Evolutionary conservation across 2,888 invertebrate species (phyloP).

Genomic region (Melieria omissa): DNA sequence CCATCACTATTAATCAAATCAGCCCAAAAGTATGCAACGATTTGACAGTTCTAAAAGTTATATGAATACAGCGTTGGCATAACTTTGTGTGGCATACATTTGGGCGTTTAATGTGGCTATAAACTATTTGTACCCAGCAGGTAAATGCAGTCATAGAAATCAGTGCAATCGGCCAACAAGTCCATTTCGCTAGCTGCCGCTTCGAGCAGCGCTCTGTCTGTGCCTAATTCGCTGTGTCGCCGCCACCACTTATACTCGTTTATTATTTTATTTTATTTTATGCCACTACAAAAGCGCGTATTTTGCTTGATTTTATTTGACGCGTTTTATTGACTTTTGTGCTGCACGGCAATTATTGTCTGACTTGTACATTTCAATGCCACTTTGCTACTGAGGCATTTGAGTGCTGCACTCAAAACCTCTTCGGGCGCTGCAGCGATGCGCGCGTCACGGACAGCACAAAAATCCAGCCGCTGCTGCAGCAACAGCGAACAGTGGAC

Average conservation of each 20-base stretch:
- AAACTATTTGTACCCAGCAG: slow-evolving; percentile 35
- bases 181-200: slow-evolving; percentile 48
- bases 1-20: no score
- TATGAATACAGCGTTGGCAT: no score
- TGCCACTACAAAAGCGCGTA: no score
- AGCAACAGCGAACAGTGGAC: slow-evolving; percentile 2
- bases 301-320: background rate
- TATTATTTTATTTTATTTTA: no score
- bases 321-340: background rate
- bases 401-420: background rate
- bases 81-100: no score
- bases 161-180: slow-evolving; percentile 53
- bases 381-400: slow-evolving; percentile 38
- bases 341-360: background rate
- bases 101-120: no score
- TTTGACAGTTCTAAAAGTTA: no score
- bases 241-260: no score
- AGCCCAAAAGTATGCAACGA: no score
- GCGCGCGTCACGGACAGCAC: slow-evolving; percentile 4
- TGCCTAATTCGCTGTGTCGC: no score
- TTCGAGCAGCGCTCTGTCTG: no score
- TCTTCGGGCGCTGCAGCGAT: slow-evolving; percentile 1
- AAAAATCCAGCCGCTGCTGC: slow-evolving; percentile 9
- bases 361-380: slow-evolving; percentile 30
- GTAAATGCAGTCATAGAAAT: slow-evolving; percentile 55